A percentile compares a stretch with the other conserved stretches of the same genome.
Conservation (phyloP, 1,140 invertebrate genomes). For the Papilio machaon region DNA sequence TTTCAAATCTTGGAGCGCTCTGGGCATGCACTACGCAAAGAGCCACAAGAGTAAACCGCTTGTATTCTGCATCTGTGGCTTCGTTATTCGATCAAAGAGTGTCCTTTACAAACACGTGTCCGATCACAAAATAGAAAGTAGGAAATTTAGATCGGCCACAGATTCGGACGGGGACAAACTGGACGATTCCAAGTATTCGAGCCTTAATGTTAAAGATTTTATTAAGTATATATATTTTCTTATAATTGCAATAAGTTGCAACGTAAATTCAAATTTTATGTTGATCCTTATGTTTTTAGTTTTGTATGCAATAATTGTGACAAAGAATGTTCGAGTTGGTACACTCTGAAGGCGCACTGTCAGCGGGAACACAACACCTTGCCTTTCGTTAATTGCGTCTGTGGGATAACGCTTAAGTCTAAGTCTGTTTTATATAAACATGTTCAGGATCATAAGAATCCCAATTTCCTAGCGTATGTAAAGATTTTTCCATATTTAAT, state of each 20-base stretch:
- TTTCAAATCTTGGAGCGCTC: conserved; percentile 62
- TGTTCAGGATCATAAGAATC: conserved; percentile 77
- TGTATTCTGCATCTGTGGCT: conserved; percentile 68
- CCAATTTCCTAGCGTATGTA: conserved; percentile 73
- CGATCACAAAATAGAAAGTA: conserved; percentile 66
- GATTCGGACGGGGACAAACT: conserved; percentile 52
- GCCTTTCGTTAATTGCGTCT: conserved; percentile 73
- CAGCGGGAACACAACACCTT: conserved; percentile 62
- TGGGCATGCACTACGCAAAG: conserved; percentile 61
- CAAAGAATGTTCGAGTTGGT: conserved; percentile 73
- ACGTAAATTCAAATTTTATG: conserved; percentile 25
- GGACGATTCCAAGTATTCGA: conserved; percentile 56
- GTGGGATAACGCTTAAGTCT: conserved; percentile 75
- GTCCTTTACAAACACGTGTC: conserved; percentile 74
- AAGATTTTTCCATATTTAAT: background rate
- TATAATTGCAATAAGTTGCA: conserved; percentile 11
- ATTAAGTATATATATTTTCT: conserved; percentile 59
- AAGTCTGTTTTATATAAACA: conserved; percentile 79
- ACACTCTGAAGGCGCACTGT: conserved; percentile 70
- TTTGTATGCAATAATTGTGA: conserved; percentile 74
- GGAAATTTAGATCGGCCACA: conserved; percentile 54
- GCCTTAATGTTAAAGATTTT: conserved; percentile 68
- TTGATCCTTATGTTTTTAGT: conserved; percentile 55
- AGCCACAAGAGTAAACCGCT: conserved; percentile 62
- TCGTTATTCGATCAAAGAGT: conserved; percentile 67